Evolutionary conservation across 2,888 invertebrate genomes (phyloP).

Genomic region (Melieria omissa): DNA sequence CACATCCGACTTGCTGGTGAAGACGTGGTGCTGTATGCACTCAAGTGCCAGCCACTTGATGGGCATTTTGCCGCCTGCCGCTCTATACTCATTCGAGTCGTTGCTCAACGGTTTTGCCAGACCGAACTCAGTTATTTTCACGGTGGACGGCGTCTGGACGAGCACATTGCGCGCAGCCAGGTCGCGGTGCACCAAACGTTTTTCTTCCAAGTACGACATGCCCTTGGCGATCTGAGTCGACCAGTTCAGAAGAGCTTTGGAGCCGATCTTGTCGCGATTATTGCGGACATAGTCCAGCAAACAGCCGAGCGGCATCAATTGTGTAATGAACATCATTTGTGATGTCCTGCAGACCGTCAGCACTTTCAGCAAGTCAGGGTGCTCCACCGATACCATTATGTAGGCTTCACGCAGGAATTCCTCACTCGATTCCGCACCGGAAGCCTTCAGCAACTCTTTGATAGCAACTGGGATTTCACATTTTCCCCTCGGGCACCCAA

Average conservation of each 20-base stretch:
- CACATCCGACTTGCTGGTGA: conserved; percentile 97
- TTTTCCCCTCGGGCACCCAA: conserved; percentile 96
- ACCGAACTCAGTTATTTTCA: conserved; percentile 98
- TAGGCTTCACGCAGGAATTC: conserved; percentile 97
- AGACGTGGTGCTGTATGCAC: conserved; percentile 94
- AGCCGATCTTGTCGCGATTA: conserved; percentile 92
- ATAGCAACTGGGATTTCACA: conserved; percentile 96
- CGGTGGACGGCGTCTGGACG: conserved; percentile 90
- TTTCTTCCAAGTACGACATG: conserved; percentile 96
- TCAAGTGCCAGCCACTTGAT: conserved; percentile 99
- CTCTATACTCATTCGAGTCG: conserved; percentile 96
- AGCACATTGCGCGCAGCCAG: conserved; percentile 97
- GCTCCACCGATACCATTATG: conserved; percentile 97
- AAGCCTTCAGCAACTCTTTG: conserved; percentile 90
- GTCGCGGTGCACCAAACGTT: conserved; percentile 94
- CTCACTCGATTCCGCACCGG: conserved; percentile 85
- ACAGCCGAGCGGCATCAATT: conserved; percentile 96
- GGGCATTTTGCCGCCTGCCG: conserved; percentile 97
- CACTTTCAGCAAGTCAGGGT: conserved; percentile 92
- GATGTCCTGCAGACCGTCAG: conserved; percentile 96
- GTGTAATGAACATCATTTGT: conserved; percentile 97
- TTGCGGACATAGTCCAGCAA: conserved; percentile 93
- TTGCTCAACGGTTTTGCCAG: conserved; percentile 94
- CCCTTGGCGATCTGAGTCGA: conserved; percentile 96
- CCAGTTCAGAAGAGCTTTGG: conserved; percentile 95